Base-by-base conservation (phyloP, 1,140 invertebrate species). In the Calephelis virginiensis region DNA sequence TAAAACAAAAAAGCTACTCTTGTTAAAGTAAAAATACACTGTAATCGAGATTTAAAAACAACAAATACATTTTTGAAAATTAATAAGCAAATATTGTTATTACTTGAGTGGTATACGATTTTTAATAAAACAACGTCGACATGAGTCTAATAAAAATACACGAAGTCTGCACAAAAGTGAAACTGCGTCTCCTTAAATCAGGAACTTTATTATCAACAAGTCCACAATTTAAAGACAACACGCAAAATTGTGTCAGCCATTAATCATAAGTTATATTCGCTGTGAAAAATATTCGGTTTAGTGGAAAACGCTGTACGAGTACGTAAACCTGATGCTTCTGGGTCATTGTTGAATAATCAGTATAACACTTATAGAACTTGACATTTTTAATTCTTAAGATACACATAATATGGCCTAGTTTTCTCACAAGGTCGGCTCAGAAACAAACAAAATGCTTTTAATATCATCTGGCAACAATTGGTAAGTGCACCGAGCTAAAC, bases 121-220 rank as follows among this genome's bases (percentile, higher is more conserved):
- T 56, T 10, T 6, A 28, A 37, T 43, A 43, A 37, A 56, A 3
- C 12, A 28, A 56, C 53, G 53, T 56, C 53, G 53, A 56, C 53
- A 37, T 56, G 28, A 12, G 17, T 37, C 7, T 28, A 14, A 28
- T 56, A 56, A 56, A 38, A 56, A 56, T 17, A 53, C 17, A 38
- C 13, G 53, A 56, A 28, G 12, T 11, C 17, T 17, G 53, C 53
- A 56, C 53, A 37, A 56, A 53, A 56, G 53, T 56, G 28, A 56
- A 37, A 37, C 28, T 56, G 28, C 28, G 53, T 56, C 53, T 56
- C 10, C 53, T 56, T 56, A 56, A 56, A 56, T 56, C 53, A 56
- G 53, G 28, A n/a, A 56, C 17, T 56, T 56, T 56, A 56, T 56
- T 56, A 56, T 56, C 53, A 56, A 56, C 53, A 56, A 56, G 53